phyloP scores from a whole-genome alignment of 2,888 invertebrate species.

The Chydorus sphaericus region DNA sequence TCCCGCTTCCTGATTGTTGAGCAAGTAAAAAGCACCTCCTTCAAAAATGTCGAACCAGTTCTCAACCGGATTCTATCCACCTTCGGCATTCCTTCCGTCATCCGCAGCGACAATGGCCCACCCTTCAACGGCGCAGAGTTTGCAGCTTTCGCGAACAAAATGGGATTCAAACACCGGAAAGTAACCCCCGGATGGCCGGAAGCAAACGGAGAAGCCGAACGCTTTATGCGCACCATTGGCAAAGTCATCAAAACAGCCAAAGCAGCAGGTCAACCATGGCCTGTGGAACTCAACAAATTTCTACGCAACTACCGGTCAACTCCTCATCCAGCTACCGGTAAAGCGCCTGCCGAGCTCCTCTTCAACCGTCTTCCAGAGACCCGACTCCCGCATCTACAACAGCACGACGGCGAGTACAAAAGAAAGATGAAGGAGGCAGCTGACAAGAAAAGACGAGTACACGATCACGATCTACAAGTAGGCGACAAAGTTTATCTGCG shows the following conservation, averaged over 20 bases:
- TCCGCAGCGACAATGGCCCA: constrained; percentile 5
- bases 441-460: too few relatives aligned
- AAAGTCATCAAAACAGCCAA: constrained; percentile 21
- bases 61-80: background rate
- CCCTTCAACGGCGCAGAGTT: background rate
- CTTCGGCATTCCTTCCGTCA: constrained; percentile 1
- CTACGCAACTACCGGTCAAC: constrained; percentile 16
- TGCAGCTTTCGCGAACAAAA: background rate
- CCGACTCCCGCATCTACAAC: background rate
- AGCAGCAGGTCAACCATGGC: constrained; percentile 18
- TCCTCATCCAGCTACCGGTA: background rate
- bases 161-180: constrained; percentile 16
- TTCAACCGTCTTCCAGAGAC: background rate
- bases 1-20: background rate
- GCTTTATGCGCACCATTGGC: constrained; percentile 22
- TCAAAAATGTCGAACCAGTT: background rate
- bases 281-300: constrained; percentile 18
- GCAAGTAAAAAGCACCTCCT: background rate
- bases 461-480: too few relatives aligned
- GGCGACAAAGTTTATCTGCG: too few relatives aligned
- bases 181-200: constrained; percentile 20
- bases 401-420: too few relatives aligned
- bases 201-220: constrained; percentile 24
- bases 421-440: too few relatives aligned
- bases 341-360: background rate